Evolutionary conservation across 1,140 invertebrate species (phyloP).

Genomic region (Diuraphis noxia): DNA sequence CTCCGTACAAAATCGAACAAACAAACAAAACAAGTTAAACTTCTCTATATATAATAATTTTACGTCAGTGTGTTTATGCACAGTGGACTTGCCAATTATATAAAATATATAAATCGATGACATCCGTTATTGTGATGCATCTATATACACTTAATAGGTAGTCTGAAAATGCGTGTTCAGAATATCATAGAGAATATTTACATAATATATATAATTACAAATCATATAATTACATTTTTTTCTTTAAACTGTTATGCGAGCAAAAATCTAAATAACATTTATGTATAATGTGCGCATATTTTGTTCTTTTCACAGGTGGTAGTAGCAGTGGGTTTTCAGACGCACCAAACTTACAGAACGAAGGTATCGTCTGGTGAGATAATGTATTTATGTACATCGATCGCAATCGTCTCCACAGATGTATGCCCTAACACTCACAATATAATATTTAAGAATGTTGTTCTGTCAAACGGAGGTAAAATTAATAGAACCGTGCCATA

Average conservation of each 20-base stretch:
- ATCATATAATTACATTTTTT: not conserved
- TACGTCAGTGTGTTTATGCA: not conserved
- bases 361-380: conserved; percentile 71
- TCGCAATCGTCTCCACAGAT: not conserved
- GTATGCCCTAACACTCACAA: not conserved
- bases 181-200: not conserved
- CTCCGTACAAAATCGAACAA: not conserved
- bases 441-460: not conserved
- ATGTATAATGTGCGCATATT: not conserved
- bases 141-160: not conserved
- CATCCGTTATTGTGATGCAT: not conserved
- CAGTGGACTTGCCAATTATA: not conserved
- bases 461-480: conserved; percentile 42
- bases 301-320: conserved; percentile 59
- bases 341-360: conserved; percentile 73
- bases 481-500: conserved; percentile 41
- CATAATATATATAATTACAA: not conserved
- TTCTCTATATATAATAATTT: not conserved
- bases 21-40: not conserved
- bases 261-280: not conserved
- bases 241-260: not conserved
- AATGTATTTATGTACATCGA: not conserved
- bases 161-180: not conserved
- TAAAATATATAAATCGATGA: not conserved
- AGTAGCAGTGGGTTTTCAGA: conserved; percentile 69